Base-by-base conservation (phyloP, 2,797 vertebrate species). In the Gastrophryne carolinensis region DNA sequence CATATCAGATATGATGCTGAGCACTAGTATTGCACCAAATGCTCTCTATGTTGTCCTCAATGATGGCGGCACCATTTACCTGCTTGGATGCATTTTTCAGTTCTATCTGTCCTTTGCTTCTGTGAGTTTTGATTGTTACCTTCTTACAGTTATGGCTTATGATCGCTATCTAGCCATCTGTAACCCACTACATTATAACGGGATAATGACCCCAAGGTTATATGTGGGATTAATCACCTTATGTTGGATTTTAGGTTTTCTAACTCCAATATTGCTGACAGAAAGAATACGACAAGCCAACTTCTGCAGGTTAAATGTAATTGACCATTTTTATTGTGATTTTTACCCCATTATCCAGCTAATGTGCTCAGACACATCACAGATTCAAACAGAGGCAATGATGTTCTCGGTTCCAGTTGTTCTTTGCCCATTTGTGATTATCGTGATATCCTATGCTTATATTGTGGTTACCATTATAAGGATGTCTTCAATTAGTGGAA, bases 281-380 rank as follows among this genome's bases (percentile, higher is more conserved):
- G n/a, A n/a, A n/a, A n/a, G n/a, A n/a, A n/a, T n/a, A n/a, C n/a
- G n/a, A n/a, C n/a, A n/a, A n/a, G n/a, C n/a, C n/a, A n/a, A n/a
- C n/a, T 87, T 85, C 30, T 87, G 85, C 65, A 83, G 84, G 2
- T 80, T 79, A 12, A 85, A 84, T 2, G 0, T 80, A 17, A 81
- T 87, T 0, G 73, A 86, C 3, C 85, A 82, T 69, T 86, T 86
- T 66, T 86, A 87, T 49, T 86, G 86, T 12, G 60, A 79, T 32
- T 39, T 70, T 21, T 17, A 34, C 1, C 60, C 71, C 0, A 35
- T 78, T 6, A 17, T 80, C 2, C 17, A 65, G 34, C 73, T 79
- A 3, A 57, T 54, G 0, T 79, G 78, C 3, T 62, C 60, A 30
- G 49, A 79, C 39, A 78, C 61, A 15, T 61, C 63, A 15, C 57